Evolutionary conservation across 1,140 invertebrate species (phyloP), one percentile per base, ranked within the genome.

Genomic region (Triops longicaudatus): DNA sequence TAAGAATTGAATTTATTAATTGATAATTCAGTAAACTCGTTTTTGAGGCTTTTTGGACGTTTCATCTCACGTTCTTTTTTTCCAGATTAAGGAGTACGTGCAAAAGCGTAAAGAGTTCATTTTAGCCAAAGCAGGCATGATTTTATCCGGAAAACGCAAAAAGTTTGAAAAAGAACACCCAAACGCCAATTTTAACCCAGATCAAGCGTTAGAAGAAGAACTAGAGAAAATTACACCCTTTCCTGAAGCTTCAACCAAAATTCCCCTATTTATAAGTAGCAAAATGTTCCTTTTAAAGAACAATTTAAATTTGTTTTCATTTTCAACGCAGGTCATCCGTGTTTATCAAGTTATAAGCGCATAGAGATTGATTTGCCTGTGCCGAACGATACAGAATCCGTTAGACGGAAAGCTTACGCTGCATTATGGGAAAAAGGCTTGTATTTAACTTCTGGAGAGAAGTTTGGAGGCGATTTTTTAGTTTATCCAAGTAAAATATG

Each of bases 241-340:
- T 37, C 26, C 76, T 27, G 43, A 77, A 73, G 31, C 73, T 27
- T 73, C 73, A 12, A 73, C 73, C 72, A 77, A 73, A 73, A n/a
- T 77, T 73, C 76, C 73, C 37, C 27, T 77, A 26, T 50, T 77
- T 43, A 77, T 73, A 77, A 77, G 76, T 77, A 77, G 14, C 12
- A 4, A 31, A 9, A 37, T 5, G 1, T n/a, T 42, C 31, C 6
- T 9, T 42, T 26, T 63, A 17, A 0, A 72, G 28, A 17, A 17
- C n/a, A 17, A 1, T 9, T 71, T 28, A 22, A 63, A 72, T 27
- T 28, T 26, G 27, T 28, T 63, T 14, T 11, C 27, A 50, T 22
- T 0, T 9, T 76, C 14, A 10, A 6, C 71, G 3, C 71, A 37
- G 71, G 31, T 42, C 31, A 26, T 44, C 63, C 42, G 7, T 73